Conservation (phyloP, 2,888 invertebrate genomes). For the Altica lythri region DNA sequence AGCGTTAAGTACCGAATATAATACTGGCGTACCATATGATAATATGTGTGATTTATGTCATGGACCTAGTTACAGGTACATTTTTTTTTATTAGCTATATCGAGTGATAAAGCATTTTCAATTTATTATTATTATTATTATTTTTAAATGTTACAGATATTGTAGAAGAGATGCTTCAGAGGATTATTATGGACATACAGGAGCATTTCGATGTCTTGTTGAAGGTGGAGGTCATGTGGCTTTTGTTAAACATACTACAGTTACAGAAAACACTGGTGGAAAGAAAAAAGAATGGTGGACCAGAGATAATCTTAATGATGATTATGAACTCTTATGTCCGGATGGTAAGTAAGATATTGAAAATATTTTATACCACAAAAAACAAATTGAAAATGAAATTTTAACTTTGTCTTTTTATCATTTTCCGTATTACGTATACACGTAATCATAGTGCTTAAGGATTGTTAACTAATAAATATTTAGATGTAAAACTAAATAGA, state of each 20-base stretch:
- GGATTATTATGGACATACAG: conserved; percentile 87
- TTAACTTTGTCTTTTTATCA: too few species aligned
- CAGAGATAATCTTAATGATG: conserved; percentile 86
- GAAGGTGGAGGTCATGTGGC: conserved; percentile 96
- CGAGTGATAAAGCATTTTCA: not conserved
- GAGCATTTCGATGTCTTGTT: conserved; percentile 88
- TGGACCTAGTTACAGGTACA: conserved; percentile 67
- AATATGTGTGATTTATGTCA: conserved; percentile 95
- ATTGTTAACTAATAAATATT: too few species aligned
- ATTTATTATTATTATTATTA: not conserved
- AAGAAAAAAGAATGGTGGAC: conserved; percentile 93
- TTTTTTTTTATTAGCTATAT: not conserved
- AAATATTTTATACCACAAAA: too few species aligned
- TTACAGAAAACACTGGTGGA: conserved; percentile 89
- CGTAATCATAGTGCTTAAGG: too few species aligned
- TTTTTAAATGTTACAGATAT: conserved; percentile 62
- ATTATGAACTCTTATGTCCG: conserved; percentile 90
- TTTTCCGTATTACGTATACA: not conserved
- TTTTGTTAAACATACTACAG: conserved; percentile 93
- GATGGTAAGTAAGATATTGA: conserved; percentile 71
- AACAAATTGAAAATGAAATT: too few species aligned
- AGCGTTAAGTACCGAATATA: conserved; percentile 84
- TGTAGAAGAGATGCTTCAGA: conserved; percentile 88
- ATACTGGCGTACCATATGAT: conserved; percentile 81
- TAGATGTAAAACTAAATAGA: too few species aligned